Evolutionary conservation across 2,797 vertebrate genomes (phyloP), one percentile per base, ranked within the genome.

Genomic region (Lutjanus argentimaculatus): DNA sequence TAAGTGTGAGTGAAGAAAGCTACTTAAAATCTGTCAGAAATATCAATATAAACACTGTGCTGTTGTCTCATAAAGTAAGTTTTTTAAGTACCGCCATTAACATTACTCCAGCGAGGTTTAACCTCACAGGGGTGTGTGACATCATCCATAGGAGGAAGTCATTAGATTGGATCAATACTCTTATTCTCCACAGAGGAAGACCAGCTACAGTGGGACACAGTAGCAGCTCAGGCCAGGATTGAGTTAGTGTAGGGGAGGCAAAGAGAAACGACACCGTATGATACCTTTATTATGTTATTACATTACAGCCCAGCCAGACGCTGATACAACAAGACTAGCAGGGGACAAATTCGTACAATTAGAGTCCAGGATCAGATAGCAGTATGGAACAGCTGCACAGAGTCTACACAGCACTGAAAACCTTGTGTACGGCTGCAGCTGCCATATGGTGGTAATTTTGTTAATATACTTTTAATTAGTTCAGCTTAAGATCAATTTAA

Each of bases 101-200:
- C 61, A 59, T 77, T 42, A 48, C 43, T 57, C 40, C 51, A 22
- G 49, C 36, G 13, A 76, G 69, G 75, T 75, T 87, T 67, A 49
- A 70, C 51, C 51, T 77, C 68, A 86, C 69, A 48, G 16, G 52
- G 55, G 53, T 42, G 57, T 58, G 81, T 88, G 87, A 83, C 74
- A 88, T 89, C 83, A 88, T 83, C 82, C 67, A 85, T 45, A 62
- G 66, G n/a, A 88, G 88, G 87, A 87, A 89, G 87, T 83, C 87
- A 92, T 93, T 90, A 88, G 67, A 82, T 46, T 11, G 53, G 81
- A 93, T 93, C 92, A 67, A 93, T 91, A 73, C 46, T 79, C 10
- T 51, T 46, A 21, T 63, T 83, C 82, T 85, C 77, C 36, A 15
- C 62, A 62, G 84, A 80, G 4, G 7, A 61, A 64, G 67, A 74